Evolutionary conservation across 2,113 vertebrate species (phyloP), one percentile per base, ranked within the genome.

Genomic region (Leptodactylus fuscus): DNA sequence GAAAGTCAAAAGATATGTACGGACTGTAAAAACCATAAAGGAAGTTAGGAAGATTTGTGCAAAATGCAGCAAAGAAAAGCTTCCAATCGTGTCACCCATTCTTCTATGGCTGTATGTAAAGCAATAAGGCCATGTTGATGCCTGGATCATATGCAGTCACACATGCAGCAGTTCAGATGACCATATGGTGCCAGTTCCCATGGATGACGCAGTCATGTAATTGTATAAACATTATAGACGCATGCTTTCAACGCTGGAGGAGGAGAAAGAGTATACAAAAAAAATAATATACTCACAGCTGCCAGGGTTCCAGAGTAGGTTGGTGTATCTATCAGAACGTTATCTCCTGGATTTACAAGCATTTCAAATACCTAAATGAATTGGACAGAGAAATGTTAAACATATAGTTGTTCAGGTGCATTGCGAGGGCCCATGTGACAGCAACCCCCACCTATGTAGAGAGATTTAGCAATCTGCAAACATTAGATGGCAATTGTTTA

Each of bases 291-390:
- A 91, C 94, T 96, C 89, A 97, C 96, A 34, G 95, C 94, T 73
- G 95, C 90, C 36, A 99, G 89, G 0, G 95, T 98, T 34, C 97
- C 97, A 0, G 97, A 65, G 75, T 98, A 99, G 0, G 95, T 93
- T 10, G 97, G 97, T 0, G 95, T 92, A 81, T 96, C 97, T 70
- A 98, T 75, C 62, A 99, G 95, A 55, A 99, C 87, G 16, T 94
- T 96, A 89, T 99, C 97, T 77, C 96, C 97, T n/a, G 94, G 96
- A 89, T 89, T 96, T 87, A 98, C 87, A 32, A 98, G 93, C 98
- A 99, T 99, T 92, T 99, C 97, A 90, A 99, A 99, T 51, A 96
- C 92, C 98, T 99, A 88, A 0, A 44, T 90, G 85, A 16, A 20
- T 34, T 69, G 5, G 11, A 12, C 24, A 67, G 29, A 67, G 0